These are phyloP conservation scores for Chloropsis cyanopogon DNA, from an alignment of 2,113 vertebrate genomes.

Conservation along the genomic window DNA sequence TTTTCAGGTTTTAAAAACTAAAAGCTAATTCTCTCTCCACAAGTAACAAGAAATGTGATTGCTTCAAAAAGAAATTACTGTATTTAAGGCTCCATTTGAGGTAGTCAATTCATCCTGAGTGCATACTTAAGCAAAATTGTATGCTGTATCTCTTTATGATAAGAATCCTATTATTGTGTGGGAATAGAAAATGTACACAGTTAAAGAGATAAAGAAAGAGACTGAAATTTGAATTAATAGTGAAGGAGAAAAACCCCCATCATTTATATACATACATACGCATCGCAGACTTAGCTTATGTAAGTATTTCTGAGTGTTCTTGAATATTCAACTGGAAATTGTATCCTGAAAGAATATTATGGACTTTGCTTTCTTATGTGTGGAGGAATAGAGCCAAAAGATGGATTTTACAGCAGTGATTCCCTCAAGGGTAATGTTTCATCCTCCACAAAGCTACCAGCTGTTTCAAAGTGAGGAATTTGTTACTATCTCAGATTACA, in stretches of 20 bases:
- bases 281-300: not conserved
- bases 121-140: not conserved
- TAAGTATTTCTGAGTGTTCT: not conserved
- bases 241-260: not conserved
- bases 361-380: not conserved
- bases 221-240: not conserved
- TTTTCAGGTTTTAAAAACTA: not conserved
- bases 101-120: not conserved
- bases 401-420: not conserved
- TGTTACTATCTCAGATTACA: not conserved
- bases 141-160: not conserved
- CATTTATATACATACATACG: not conserved
- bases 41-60: not conserved
- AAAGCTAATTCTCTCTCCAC: not conserved
- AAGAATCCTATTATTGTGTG: not conserved
- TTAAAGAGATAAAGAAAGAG: not conserved
- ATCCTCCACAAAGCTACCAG: not conserved
- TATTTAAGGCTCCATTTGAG: not conserved
- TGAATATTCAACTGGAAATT: not conserved
- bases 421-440: not conserved
- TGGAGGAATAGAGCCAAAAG: not conserved
- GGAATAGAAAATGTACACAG: not conserved
- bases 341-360: not conserved
- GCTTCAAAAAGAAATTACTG: not conserved
- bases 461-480: slow-evolving; percentile 21